Base-by-base conservation (phyloP, 2,113 vertebrate genomes). In the Columba livia region DNA sequence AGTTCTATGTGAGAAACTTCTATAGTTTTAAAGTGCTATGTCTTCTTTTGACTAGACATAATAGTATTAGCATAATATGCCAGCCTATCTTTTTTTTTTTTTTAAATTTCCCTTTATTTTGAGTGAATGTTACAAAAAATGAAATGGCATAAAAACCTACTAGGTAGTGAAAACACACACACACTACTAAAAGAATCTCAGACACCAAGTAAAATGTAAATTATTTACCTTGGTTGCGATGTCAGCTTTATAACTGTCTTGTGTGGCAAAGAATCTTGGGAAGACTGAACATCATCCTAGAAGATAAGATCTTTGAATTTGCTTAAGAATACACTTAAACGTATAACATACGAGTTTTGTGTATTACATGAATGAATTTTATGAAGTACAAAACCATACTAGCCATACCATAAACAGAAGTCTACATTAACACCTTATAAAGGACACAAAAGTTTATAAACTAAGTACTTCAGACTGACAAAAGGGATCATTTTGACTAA, bases 191-290 rank as follows among this genome's bases (percentile, higher is more conserved):
- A 85, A 85, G n/a, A 85, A 72, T 60, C 38, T 71, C 40, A 89
- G 54, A 79, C 24, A 77, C 10, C 64, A 28, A 92, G 16, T 75
- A 96, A 95, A 58, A 77, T 0, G 57, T 16, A 56, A 92, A 94
- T 88, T 96, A 92, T 72, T 98, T 97, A 99, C 99, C 99, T 98
- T 65, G 98, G 98, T 58, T 98, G 95, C 0, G 72, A 79, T 32
- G 94, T 97, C 92, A 99, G 97, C 24, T 91, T 96, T 81, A 99
- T 97, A 50, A 98, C 36, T 2, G 93, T 98, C 96, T 98, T 99
- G 75, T 53, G 97, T 23, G 98, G 99, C 89, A 99, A 97, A 90
- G 98, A 96, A 84, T 99, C 98, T 78, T 99, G 99, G 12, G 98
- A 97, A 10, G 98, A 97, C 84, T 99, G 98, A 62, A 98, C 80